These are phyloP conservation scores for Monarcha castaneiventris DNA, from an alignment of 2,113 vertebrate genomes.

Conservation along the genomic window DNA sequence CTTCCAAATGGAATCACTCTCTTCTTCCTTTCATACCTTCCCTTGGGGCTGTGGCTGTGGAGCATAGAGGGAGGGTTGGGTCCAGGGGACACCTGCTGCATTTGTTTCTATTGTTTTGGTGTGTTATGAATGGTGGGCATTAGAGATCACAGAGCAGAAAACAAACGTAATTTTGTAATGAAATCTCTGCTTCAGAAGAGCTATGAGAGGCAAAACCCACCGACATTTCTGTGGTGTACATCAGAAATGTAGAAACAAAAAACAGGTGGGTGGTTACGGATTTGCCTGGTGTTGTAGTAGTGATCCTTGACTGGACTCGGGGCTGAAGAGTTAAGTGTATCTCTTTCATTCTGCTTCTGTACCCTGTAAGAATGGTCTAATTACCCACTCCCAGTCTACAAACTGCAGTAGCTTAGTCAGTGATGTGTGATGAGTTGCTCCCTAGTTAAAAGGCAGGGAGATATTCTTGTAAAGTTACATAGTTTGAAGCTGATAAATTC, in stretches of 20 bases:
- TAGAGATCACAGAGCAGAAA: not conserved
- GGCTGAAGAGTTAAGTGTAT: accelerated
- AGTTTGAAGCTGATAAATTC: not conserved
- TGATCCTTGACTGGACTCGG: not conserved
- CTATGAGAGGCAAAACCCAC: not conserved
- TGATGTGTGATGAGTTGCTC: not conserved
- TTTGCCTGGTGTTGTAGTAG: not conserved
- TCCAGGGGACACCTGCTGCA: accelerated
- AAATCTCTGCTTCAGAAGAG: not conserved
- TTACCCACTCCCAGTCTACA: not conserved
- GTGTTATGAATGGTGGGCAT: not conserved
- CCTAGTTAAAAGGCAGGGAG: not conserved
- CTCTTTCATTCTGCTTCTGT: not conserved
- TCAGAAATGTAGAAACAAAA: not conserved
- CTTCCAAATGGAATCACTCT: not conserved
- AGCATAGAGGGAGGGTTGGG: accelerated
- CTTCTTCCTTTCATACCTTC: not conserved
- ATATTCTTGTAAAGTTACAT: not conserved
- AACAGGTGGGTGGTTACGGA: no score
- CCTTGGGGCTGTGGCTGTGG: not conserved
- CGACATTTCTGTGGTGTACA: accelerated
- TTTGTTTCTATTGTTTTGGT: not conserved
- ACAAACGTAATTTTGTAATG: not conserved
- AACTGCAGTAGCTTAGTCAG: no score
- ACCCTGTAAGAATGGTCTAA: not conserved